These are phyloP conservation scores for Axis porcinus DNA, from an alignment of 2,113 vertebrate genomes.

Conservation along the genomic window DNA sequence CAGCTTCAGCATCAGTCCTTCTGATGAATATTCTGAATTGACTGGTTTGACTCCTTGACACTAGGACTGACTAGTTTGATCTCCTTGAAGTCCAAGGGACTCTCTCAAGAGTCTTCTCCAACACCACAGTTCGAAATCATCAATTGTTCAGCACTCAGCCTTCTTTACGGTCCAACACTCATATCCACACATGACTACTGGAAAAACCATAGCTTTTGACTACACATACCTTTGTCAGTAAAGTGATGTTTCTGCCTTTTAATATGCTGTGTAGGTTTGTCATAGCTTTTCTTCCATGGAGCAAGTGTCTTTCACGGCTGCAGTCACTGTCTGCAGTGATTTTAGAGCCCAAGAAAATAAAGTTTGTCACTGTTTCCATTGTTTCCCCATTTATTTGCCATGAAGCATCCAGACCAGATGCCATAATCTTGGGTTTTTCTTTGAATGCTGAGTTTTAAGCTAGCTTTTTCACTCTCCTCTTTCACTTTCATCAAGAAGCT, in stretches of 20 bases:
- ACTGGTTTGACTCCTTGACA: no score
- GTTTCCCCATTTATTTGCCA: background rate
- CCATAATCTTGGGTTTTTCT: background rate
- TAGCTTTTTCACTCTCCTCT: background rate
- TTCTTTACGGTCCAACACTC: background rate
- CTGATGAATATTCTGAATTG: accelerated
- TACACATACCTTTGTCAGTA: background rate
- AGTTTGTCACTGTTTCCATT: background rate
- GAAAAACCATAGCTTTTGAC: background rate
- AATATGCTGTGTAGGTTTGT: background rate
- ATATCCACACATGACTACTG: background rate
- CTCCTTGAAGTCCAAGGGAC: background rate
- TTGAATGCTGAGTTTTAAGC: background rate
- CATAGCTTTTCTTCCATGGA: background rate
- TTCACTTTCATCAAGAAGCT: background rate
- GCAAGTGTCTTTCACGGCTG: background rate
- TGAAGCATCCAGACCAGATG: background rate
- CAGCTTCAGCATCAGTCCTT: no score
- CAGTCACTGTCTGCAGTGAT: background rate
- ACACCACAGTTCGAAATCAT: background rate
- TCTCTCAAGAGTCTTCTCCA: background rate
- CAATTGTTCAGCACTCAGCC: background rate
- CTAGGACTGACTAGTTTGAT: background rate
- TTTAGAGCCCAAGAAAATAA: background rate
- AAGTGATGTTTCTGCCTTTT: background rate